phyloP scores from a whole-genome alignment of 2,113 vertebrate genomes.

The Cyanistes caeruleus region DNA sequence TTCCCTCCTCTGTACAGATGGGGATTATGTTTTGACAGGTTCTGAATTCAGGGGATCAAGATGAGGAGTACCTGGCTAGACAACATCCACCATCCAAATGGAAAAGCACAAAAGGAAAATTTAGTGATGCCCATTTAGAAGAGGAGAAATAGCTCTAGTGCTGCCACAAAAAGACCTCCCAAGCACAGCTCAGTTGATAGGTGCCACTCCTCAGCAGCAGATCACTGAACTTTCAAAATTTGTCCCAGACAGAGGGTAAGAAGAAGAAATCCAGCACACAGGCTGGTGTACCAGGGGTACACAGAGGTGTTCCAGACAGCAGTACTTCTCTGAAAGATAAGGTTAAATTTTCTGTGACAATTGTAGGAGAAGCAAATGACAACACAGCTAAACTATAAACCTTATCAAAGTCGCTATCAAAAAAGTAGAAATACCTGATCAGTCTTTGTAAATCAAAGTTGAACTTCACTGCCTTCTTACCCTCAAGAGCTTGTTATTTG shows the following conservation, averaged over 20 bases:
- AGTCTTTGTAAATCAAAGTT: background rate
- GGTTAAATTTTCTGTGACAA: background rate
- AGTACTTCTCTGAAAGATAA: background rate
- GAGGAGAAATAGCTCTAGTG: background rate
- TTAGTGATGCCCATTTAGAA: background rate
- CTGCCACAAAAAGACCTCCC: background rate
- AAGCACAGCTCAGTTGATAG: background rate
- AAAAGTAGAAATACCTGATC: background rate
- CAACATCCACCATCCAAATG: background rate
- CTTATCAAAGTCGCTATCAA: background rate
- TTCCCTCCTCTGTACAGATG: background rate
- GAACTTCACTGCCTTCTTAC: conserved; percentile 10
- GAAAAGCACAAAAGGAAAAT: background rate
- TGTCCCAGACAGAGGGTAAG: background rate
- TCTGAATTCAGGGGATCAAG: background rate
- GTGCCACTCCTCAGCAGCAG: background rate
- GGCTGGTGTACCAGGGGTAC: too few species aligned
- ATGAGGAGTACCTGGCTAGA: background rate
- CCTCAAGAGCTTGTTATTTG: conserved; percentile 28
- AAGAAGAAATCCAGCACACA: background rate
- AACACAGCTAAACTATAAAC: background rate
- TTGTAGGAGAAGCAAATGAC: background rate
- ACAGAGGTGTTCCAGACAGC: background rate
- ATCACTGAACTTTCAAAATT: background rate
- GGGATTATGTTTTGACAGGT: background rate